A percentile compares a stretch with the other conserved stretches of the same genome.
phyloP scores from a whole-genome alignment of 2,113 vertebrate species.

The Oryzias javanicus region DNA sequence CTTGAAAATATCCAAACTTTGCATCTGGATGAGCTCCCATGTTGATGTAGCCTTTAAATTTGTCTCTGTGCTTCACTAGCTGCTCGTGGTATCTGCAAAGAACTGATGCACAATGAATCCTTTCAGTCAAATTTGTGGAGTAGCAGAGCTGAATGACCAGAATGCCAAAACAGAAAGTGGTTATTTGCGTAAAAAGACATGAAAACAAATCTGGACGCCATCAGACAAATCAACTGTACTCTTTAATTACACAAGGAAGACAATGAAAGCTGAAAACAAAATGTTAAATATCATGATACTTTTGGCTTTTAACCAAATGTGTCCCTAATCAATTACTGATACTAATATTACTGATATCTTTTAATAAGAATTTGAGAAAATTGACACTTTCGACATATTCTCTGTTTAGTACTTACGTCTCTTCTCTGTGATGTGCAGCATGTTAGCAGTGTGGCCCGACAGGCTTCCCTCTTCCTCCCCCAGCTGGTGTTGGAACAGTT shows the following conservation, averaged over 20 bases:
- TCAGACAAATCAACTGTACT: neutral
- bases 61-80: conserved; percentile 26
- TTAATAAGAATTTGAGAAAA: neutral
- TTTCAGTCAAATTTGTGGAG: conserved; percentile 47
- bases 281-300: no score
- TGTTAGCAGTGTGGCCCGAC: conserved; percentile 81
- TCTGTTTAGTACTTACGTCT: conserved; percentile 83
- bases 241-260: conserved; percentile 4
- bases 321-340: no score
- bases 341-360: no score
- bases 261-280: neutral
- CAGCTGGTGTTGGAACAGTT: conserved; percentile 70
- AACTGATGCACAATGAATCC: conserved; percentile 52
- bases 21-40: conserved; percentile 32
- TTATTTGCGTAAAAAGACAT: conserved; percentile 5
- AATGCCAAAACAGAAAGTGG: conserved; percentile 22
- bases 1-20: neutral
- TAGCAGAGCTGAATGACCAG: conserved; percentile 23
- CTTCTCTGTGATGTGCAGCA: conserved; percentile 90
- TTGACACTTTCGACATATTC: neutral
- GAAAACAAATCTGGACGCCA: conserved; percentile 8
- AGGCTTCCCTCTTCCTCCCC: conserved; percentile 79
- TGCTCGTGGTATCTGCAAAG: conserved; percentile 56
- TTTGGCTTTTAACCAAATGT: no score
- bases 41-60: conserved; percentile 41